Conservation (phyloP, 2,797 vertebrate genomes). For the Vultur gryphus region DNA sequence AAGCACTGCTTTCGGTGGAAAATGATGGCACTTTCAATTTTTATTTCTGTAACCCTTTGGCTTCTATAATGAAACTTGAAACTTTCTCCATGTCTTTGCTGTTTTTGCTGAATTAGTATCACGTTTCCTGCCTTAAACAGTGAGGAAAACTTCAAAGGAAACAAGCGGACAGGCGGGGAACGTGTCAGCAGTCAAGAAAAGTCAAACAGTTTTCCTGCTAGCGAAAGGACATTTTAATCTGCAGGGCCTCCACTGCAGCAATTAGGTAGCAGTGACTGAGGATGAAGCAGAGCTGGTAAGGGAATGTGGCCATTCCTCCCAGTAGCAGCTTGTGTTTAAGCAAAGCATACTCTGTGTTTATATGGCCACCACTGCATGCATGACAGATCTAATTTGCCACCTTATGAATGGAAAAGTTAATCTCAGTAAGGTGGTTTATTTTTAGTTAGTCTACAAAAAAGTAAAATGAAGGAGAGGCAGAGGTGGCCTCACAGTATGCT, state of each 20-base stretch:
- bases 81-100: not conserved
- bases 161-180: not conserved
- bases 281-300: not conserved
- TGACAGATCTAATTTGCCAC: not conserved
- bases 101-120: not conserved
- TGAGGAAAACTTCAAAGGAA: not conserved
- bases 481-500: not conserved
- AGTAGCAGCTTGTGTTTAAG: not conserved
- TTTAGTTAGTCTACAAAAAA: not conserved
- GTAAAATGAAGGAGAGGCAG: not conserved
- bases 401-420: conserved; percentile 26
- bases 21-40: not conserved
- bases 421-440: not conserved
- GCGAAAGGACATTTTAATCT: not conserved
- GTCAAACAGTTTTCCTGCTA: not conserved
- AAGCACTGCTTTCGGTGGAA: not conserved
- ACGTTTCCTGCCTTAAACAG: not conserved
- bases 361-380: not conserved
- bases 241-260: not conserved
- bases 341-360: not conserved
- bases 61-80: not conserved
- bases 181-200: not conserved
- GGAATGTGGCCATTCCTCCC: not conserved
- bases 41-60: not conserved
- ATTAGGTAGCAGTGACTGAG: not conserved